A percentile compares a stretch with the other conserved stretches of the same genome.
phyloP scores from a whole-genome alignment of 2,113 vertebrate genomes.

The Tricholaema leucomelas region DNA sequence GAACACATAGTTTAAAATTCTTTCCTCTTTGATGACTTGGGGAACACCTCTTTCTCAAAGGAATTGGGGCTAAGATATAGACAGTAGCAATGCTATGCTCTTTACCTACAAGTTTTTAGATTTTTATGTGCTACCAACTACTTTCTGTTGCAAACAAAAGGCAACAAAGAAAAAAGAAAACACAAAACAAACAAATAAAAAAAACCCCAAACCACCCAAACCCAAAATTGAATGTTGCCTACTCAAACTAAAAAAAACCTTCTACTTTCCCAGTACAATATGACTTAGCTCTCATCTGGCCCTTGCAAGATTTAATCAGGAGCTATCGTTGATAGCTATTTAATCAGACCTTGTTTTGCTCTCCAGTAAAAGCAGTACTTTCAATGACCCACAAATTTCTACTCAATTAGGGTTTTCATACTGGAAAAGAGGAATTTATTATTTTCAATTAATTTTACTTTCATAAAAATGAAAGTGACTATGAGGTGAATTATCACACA shows the following conservation, averaged over 20 bases:
- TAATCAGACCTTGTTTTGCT: not conserved
- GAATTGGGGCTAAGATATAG: not conserved
- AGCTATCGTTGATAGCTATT: not conserved
- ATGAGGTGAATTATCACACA: not conserved
- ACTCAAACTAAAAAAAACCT: not conserved
- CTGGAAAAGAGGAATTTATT: not conserved
- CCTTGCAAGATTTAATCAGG: not conserved
- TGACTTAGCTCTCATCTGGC: not conserved
- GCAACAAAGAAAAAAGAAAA: not conserved
- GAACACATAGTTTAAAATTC: slow-evolving; percentile 16
- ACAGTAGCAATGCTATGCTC: not conserved
- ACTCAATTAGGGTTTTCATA: not conserved
- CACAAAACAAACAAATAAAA: not conserved
- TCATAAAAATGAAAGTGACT: not conserved
- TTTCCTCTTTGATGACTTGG: slow-evolving; percentile 37
- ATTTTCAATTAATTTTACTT: not conserved
- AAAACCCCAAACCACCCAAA: accelerated
- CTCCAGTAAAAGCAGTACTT: not conserved
- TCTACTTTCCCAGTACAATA: not conserved
- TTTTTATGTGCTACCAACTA: not conserved
- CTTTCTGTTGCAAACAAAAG: not conserved
- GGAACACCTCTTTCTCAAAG: slow-evolving; percentile 27
- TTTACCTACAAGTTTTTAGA: not conserved
- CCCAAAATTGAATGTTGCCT: not conserved
- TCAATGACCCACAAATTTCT: not conserved